A percentile compares a stretch with the other conserved stretches of the same genome.
Conservation (phyloP, 2,113 vertebrate species). For the Labrus mixtus region DNA sequence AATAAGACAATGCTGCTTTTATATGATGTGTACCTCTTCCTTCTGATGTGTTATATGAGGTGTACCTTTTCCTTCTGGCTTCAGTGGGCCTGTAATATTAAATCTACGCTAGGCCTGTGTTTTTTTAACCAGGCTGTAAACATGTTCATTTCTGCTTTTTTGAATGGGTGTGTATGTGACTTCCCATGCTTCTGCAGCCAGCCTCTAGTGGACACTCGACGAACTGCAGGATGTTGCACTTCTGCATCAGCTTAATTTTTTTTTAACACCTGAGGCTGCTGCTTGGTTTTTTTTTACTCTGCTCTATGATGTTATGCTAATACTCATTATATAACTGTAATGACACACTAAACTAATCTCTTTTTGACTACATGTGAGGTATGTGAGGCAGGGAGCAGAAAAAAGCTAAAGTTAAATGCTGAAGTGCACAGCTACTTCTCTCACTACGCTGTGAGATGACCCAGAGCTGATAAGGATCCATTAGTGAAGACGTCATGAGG, state of each 20-base stretch:
- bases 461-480: slow-evolving; percentile 37
- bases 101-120: background rate
- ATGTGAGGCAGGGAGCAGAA: slow-evolving; percentile 1
- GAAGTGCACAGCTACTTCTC: slow-evolving; percentile 47
- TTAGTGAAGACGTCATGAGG: slow-evolving; percentile 36
- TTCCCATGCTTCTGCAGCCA: no score
- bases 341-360: background rate
- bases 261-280: no score
- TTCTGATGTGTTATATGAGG: background rate
- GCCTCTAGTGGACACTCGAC: no score
- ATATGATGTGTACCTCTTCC: background rate
- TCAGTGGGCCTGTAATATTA: background rate
- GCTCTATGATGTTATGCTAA: background rate
- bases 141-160: no score
- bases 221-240: no score
- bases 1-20: background rate
- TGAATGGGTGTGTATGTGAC: no score
- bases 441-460: slow-evolving; percentile 34
- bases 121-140: no score
- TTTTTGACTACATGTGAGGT: background rate
- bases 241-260: no score
- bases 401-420: slow-evolving; percentile 7
- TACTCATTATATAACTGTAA: background rate
- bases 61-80: background rate
- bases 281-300: background rate